Conservation (phyloP, 2,113 vertebrate species). For the Nematolebias whitei region DNA sequence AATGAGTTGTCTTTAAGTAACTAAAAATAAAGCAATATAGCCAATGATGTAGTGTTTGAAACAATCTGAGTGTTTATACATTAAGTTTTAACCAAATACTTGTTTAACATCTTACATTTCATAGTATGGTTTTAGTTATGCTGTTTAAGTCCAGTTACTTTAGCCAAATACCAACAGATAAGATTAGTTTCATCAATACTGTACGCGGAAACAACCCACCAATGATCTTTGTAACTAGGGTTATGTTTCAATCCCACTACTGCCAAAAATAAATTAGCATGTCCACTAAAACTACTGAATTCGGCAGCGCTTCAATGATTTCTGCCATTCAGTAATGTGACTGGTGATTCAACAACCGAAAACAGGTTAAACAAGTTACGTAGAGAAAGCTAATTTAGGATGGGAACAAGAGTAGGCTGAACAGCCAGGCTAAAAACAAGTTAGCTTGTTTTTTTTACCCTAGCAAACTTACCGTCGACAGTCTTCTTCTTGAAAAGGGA, state of each 20-base stretch:
- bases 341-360: constrained; percentile 23
- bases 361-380: constrained; percentile 65
- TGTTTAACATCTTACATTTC: no score
- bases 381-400: not conserved
- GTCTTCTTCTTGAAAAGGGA: constrained; percentile 97
- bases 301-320: not conserved
- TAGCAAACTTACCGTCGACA: constrained; percentile 88
- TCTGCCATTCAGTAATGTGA: not conserved
- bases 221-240: no score
- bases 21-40: no score
- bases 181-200: no score
- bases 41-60: no score
- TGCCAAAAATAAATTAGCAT: not conserved
- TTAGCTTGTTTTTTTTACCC: constrained; percentile 56
- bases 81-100: no score
- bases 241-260: not conserved
- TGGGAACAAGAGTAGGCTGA: constrained; percentile 11
- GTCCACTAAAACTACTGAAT: not conserved
- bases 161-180: not conserved
- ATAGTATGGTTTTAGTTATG: not conserved
- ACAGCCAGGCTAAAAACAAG: constrained; percentile 59
- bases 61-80: no score
- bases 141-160: constrained; percentile 1
- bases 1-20: not conserved
- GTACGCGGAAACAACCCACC: no score